These are phyloP conservation scores for Anthopleura sola DNA, from an alignment of 64 coral and sea anemone genomes.

Conservation along the genomic window DNA sequence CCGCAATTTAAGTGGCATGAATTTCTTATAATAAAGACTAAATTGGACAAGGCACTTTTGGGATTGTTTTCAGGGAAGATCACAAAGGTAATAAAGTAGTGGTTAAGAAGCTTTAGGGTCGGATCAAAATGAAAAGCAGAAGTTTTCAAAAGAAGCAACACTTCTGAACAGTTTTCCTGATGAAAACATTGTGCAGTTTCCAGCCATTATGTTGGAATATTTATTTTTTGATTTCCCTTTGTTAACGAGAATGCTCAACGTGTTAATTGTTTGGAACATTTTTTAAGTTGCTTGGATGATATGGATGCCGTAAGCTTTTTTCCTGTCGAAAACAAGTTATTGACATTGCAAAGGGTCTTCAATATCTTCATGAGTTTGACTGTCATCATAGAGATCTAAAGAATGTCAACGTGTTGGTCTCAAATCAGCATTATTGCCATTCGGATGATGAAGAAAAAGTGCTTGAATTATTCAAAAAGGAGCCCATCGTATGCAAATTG, in stretches of 20 bases:
- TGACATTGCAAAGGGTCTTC: constrained; percentile 36
- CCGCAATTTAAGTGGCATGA: constrained; percentile 33
- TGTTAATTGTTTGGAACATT: constrained; percentile 47
- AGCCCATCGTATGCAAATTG: not conserved
- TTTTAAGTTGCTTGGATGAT: constrained; percentile 20
- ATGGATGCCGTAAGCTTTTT: not conserved
- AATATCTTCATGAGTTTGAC: constrained; percentile 36
- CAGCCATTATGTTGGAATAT: constrained; percentile 67
- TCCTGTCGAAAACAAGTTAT: constrained; percentile 16
- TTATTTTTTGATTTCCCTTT: constrained; percentile 64
- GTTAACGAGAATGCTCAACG: not conserved
- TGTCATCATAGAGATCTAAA: constrained; percentile 74
- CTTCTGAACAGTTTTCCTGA: constrained; percentile 10
- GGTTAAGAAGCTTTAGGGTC: not conserved
- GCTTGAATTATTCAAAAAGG: not conserved
- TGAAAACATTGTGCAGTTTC: constrained; percentile 15
- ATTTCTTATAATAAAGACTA: constrained; percentile 32
- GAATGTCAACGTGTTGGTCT: constrained; percentile 65
- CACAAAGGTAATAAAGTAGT: not conserved
- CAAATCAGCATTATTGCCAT: constrained; percentile 70
- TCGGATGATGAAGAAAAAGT: constrained; percentile 6
- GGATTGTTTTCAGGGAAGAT: constrained; percentile 2
- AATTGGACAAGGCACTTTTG: constrained; percentile 31
- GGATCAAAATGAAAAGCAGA: not conserved
- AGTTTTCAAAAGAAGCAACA: constrained; percentile 34